Conservation (phyloP, 2,113 vertebrate genomes). For the Eclectus roratus region DNA sequence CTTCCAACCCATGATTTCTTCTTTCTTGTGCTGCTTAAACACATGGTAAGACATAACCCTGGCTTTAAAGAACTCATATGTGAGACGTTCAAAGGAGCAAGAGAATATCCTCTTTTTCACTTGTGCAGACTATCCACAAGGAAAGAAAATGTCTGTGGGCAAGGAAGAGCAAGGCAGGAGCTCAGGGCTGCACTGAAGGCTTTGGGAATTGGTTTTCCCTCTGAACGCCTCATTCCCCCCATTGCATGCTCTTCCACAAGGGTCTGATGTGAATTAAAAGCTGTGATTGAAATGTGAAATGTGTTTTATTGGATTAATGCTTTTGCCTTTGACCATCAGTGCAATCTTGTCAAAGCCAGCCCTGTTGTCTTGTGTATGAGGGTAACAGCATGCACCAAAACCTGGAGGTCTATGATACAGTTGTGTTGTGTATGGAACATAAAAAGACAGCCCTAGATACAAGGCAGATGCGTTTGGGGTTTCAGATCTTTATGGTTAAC, state of each 20-base stretch:
- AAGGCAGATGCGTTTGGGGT: not conserved
- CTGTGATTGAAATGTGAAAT: not conserved
- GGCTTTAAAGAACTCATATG: not conserved
- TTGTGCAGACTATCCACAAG: not conserved
- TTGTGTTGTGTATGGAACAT: not conserved
- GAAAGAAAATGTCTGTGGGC: not conserved
- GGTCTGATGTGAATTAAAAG: not conserved
- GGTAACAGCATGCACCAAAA: not conserved
- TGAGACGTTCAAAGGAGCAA: not conserved
- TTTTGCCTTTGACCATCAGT: not conserved
- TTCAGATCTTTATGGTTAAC: not conserved
- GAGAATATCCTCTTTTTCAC: not conserved
- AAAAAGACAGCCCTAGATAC: not conserved
- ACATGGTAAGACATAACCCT: not conserved
- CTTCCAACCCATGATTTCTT: not conserved
- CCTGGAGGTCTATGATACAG: not conserved
- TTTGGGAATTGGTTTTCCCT: not conserved
- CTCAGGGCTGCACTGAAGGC: not conserved
- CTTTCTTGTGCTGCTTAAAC: not conserved
- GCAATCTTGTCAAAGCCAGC: not conserved
- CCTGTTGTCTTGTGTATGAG: not conserved
- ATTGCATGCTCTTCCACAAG: fast-evolving
- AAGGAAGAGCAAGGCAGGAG: not conserved
- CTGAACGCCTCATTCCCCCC: not conserved
- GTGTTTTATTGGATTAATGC: not conserved